Conservation (phyloP, 2,797 vertebrate species). For the Catamblyrhynchus diadema region DNA sequence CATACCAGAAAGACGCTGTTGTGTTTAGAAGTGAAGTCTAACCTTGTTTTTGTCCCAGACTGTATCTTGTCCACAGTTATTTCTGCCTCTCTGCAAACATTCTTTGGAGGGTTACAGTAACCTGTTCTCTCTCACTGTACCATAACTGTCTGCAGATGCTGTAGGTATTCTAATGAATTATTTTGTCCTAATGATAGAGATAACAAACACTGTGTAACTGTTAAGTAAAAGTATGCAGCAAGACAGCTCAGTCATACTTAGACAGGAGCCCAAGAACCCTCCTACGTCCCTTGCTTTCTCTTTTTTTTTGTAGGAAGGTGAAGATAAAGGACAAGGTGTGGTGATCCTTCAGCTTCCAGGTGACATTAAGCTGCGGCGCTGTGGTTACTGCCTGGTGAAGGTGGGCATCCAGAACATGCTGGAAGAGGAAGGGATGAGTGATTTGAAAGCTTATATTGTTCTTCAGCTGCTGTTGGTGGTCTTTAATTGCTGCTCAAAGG, state of each 20-base stretch:
- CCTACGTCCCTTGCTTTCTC: neutral
- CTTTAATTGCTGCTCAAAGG: neutral
- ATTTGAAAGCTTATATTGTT: neutral
- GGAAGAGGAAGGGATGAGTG: neutral
- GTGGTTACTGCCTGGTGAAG: conserved; percentile 90
- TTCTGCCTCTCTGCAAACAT: neutral
- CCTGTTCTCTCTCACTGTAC: neutral
- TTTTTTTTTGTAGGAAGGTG: conserved; percentile 48
- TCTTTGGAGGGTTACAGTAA: neutral
- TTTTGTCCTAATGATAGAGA: neutral
- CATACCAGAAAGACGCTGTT: neutral
- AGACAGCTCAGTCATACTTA: neutral
- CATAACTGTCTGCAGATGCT: neutral
- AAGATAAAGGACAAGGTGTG: conserved; percentile 78
- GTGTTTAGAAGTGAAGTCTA: neutral
- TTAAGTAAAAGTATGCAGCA: neutral
- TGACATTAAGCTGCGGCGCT: conserved; percentile 78
- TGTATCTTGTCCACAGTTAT: neutral
- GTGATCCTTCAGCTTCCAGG: conserved; percentile 73
- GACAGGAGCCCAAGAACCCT: neutral
- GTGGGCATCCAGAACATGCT: conserved; percentile 36
- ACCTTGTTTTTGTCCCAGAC: neutral
- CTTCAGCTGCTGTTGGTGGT: neutral
- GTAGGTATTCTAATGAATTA: neutral
- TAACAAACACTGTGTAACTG: neutral